Base-by-base conservation (phyloP, 1,140 invertebrate species). In the Drosophila bocki region DNA sequence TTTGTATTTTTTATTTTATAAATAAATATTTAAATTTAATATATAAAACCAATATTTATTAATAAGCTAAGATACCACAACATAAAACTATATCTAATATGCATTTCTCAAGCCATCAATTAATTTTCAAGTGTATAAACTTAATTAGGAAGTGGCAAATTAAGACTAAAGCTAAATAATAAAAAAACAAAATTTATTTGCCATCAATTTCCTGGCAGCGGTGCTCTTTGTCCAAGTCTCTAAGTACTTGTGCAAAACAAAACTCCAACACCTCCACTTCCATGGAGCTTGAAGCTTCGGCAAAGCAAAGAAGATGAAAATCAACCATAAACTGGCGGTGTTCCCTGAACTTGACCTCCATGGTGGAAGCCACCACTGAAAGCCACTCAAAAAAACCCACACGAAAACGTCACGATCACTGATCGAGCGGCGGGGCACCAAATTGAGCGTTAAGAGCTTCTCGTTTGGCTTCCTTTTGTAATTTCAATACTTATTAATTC, bases 311-410 rank as follows among this genome's bases (percentile, higher is more conserved):
- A 78, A 48, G 58, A 54, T 69, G 58, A 50, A 56, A 67, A 50
- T 33, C 37, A 41, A 59, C 59, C 37, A 69, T 50, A 22, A 54
- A 32, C 44, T 61, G 51, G 53, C 44, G 80, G 83, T 88, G 64
- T 88, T 87, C 72, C 83, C 83, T 87, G 83, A 87, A 87, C 83
- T 88, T 87, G 83, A 87, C 83, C 83, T 88, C 77, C 67, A 76
- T 60, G 61, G 39, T 60, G 61, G 39, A 58, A 68, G 17, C n/a
- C 12, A 33, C 65, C 33, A 41, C 19, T 15, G 47, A 58, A 54
- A 54, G 11, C 19, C 53, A 54, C 35, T 54, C 19, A n/a, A 41
- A 68, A 68, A 33, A 63, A 62, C 37, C 61, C 13, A 60, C 44
- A 71, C 11, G 53, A 69, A 51, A 65, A 56, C 78, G 78, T 82